Base-by-base conservation (phyloP, 2,113 vertebrate genomes). In the Semnornis frantzii region DNA sequence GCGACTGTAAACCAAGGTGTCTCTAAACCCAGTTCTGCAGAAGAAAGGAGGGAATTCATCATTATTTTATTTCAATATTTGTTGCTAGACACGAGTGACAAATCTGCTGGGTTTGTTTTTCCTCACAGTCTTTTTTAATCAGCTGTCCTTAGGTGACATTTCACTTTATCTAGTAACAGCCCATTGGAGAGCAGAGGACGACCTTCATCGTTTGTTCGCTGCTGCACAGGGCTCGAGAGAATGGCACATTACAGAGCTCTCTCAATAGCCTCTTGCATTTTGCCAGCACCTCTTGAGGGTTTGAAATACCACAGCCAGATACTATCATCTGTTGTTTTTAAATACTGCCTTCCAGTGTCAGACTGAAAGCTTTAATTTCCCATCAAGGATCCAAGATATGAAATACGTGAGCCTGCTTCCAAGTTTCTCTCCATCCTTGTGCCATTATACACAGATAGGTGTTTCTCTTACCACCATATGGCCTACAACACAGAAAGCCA, bases 71-170 rank as follows among this genome's bases (percentile, higher is more conserved):
- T 95, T 93, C 82, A 92, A n/a, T 93, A 91, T 92, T 93, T 83
- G 65, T 59, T 75, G 59, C 71, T 94, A 6, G 17, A 63, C 58
- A 66, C 65, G 80, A 94, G 72, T 88, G 87, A 94, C 73, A 93
- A 90, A 88, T 88, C 88, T 12, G n/a, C 70, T 90, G 79, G 70
- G 63, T 59, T 95, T 92, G 74, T 90, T 95, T 94, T 84, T 75
- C 73, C 66, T 91, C 81, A 25, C 27, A 72, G 90, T 37, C 77
- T 73, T 89, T 87, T 95, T 90, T 48, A 92, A 96, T 95, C 95
- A 86, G 93, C 95, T 96, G 85, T 95, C 91, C 96, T 96, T 78
- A 97, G 85, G 85, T 93, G 89, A 96, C 95, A 94, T 96, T 96
- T 96, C 90, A 92, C 87, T 95, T 95, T 92, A 95, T 95, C 93